Base-by-base conservation (phyloP, 2,888 invertebrate species). In the Labia minor region DNA sequence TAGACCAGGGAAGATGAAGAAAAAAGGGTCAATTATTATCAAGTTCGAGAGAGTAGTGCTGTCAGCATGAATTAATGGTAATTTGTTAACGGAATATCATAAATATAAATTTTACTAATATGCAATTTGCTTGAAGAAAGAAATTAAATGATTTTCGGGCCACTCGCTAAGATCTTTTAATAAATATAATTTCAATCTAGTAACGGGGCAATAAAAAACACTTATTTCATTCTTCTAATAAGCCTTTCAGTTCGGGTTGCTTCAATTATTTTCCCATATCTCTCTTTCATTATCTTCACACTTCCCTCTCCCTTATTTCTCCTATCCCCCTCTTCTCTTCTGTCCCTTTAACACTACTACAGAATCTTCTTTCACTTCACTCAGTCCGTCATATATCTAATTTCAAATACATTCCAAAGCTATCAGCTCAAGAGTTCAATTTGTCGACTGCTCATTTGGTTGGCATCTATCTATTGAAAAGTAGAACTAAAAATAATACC, bases 81-180 rank as follows among this genome's bases (percentile, higher is more conserved):
- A 49, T 49, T 49, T 49, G 49, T 49, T 49, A 49, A 49, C 49
- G 49, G 49, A 49, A 49, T 49, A 49, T 49, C 49, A 16, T 49
- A 49, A 49, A 49, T 49, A 49, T 49, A 49, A 49, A 49, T 49
- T 49, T 49, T 49, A 49, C 49, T 49, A 49, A 49, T 49, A 49
- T 49, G 49, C 49, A 49, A 49, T 49, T 49, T 49, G 16, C 49
- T 14, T 14, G n/a, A n/a, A n/a, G 49, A 49, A 14, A 49, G 49
- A 49, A 26, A n/a, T 49, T 49, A n/a, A 49, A 49, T 49, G 49
- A 49, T 49, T 33, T 33, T 11, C n/a, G n/a, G 33, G 6, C 11
- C 33, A 33, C 6, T 33, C 49, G 16, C n/a, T 49, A 49, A 49
- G 49, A 49, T 49, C 49, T 49, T 16, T 26, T 49, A 49, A 49